Evolutionary conservation across 2,113 vertebrate species (phyloP).

Genomic region (Mola mola): DNA sequence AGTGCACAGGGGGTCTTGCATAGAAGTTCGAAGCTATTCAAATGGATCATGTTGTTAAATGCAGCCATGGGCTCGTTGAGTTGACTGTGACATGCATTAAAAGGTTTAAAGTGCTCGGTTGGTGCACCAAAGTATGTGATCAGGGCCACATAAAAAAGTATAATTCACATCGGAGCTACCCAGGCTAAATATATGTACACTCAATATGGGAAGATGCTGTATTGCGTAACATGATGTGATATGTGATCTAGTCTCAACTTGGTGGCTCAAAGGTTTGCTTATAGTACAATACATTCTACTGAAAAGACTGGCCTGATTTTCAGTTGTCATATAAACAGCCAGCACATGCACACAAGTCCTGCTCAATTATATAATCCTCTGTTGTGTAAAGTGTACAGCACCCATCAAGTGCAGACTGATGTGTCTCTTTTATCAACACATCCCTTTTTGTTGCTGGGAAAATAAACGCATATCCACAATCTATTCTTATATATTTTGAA

Average conservation of each 20-base stretch:
- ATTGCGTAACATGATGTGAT: neutral
- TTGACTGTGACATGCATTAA: conserved; percentile 18
- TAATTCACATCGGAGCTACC: neutral
- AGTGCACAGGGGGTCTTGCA: neutral
- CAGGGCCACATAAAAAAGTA: conserved; percentile 16
- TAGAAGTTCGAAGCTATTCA: conserved; percentile 55
- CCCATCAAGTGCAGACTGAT: conserved; percentile 22
- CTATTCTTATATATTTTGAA: neutral
- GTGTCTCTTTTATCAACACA: conserved; percentile 11
- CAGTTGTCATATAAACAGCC: conserved; percentile 66
- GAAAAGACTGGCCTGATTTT: conserved; percentile 67
- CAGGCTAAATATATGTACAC: conserved; percentile 12
- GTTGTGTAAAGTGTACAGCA: conserved; percentile 47
- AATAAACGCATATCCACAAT: conserved; percentile 19
- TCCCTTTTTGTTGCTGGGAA: conserved; percentile 7
- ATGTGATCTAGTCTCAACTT: too few relatives aligned
- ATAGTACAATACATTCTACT: conserved; percentile 37
- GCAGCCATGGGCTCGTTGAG: conserved; percentile 16
- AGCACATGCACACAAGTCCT: conserved; percentile 42
- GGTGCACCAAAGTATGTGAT: conserved; percentile 6
- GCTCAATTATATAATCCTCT: conserved; percentile 57
- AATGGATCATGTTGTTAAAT: conserved; percentile 29
- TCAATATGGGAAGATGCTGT: neutral
- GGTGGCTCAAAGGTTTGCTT: conserved; percentile 52
- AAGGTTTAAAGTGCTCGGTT: conserved; percentile 22